Evolutionary conservation across 2,113 vertebrate species (phyloP).

Genomic region (Callocephalon fimbriatum): DNA sequence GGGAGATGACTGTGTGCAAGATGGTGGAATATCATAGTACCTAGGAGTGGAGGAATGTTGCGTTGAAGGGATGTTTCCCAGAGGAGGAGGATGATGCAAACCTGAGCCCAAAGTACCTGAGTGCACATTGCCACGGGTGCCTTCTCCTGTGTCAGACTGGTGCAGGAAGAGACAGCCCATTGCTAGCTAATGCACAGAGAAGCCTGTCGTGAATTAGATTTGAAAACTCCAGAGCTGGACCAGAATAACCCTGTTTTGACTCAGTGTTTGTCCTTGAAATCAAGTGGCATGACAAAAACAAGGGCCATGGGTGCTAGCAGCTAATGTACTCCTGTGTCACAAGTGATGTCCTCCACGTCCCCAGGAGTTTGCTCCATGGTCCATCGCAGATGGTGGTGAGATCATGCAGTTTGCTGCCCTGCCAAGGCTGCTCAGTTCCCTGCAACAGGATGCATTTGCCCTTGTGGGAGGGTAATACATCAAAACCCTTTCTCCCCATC

Average conservation of each 20-base stretch:
- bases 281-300: background rate
- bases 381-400: fast-evolving
- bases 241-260: background rate
- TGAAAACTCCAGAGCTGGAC: background rate
- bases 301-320: background rate
- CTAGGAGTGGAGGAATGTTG: background rate
- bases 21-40: fast-evolving
- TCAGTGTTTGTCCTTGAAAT: background rate
- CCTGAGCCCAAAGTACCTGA: background rate
- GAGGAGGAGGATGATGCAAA: background rate
- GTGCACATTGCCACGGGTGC: fast-evolving
- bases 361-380: background rate
- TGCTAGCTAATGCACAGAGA: background rate
- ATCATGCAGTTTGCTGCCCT: background rate
- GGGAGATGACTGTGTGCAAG: background rate
- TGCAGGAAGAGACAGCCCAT: background rate
- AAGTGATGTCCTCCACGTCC: background rate
- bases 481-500: background rate
- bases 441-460: background rate
- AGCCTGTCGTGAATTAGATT: background rate
- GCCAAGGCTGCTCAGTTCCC: background rate
- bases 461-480: background rate
- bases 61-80: background rate
- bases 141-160: background rate
- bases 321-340: background rate